Conservation (phyloP, 2,888 invertebrate genomes). For the Callimorpha dominula region DNA sequence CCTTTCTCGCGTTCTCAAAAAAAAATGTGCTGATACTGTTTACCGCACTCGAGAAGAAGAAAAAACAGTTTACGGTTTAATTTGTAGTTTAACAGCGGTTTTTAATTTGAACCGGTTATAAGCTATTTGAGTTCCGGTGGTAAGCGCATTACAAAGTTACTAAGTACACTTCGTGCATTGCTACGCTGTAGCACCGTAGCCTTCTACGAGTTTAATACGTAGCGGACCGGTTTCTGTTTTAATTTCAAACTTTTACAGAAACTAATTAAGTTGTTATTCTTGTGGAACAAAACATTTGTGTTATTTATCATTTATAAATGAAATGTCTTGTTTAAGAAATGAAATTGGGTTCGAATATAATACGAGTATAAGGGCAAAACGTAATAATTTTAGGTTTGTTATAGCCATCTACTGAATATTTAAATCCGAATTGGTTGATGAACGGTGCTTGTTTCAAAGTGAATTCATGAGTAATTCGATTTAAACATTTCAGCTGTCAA, state of each 20-base stretch:
- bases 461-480: neutral
- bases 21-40: conserved; percentile 8
- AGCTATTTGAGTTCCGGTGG: conserved; percentile 57
- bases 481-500: neutral
- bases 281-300: conserved; percentile 41
- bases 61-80: conserved; percentile 40
- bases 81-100: conserved; percentile 54
- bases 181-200: conserved; percentile 52
- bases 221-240: conserved; percentile 54
- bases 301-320: conserved; percentile 37
- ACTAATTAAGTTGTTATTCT: conserved; percentile 57
- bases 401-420: neutral
- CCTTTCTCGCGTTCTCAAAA: conserved; percentile 10
- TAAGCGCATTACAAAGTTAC: conserved; percentile 58
- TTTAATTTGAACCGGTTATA: conserved; percentile 57
- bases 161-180: conserved; percentile 57
- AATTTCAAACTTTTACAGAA: conserved; percentile 58
- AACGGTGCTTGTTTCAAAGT: conserved; percentile 8
- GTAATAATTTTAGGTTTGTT: neutral
- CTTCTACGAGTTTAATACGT: conserved; percentile 54
- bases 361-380: neutral
- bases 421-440: conserved; percentile 5
- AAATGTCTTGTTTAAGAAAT: conserved; percentile 23
- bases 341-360: conserved; percentile 5
- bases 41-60: conserved; percentile 20